Evolutionary conservation across 2,888 invertebrate genomes (phyloP).

Genomic region (Epiperipatus broadwayi): DNA sequence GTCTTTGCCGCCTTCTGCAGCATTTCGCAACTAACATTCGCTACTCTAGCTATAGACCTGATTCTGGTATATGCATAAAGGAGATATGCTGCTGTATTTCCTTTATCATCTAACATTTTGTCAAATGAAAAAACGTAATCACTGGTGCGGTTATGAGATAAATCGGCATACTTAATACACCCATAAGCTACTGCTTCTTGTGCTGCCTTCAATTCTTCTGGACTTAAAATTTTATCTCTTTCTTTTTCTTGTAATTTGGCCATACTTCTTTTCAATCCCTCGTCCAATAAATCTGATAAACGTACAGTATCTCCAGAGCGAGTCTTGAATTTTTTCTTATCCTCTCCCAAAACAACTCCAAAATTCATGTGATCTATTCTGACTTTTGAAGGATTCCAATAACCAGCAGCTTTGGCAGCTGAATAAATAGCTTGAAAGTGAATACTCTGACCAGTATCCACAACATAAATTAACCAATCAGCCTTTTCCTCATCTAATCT

Average conservation of each 20-base stretch:
- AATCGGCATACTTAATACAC: slow-evolving; percentile 94
- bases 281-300: slow-evolving; percentile 66
- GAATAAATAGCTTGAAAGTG: slow-evolving; percentile 56
- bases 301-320: slow-evolving; percentile 87
- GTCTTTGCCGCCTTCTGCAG: slow-evolving; percentile 40
- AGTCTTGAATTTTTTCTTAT: slow-evolving; percentile 95
- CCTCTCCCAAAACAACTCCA: slow-evolving; percentile 92
- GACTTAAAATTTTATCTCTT: slow-evolving; percentile 56
- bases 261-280: slow-evolving; percentile 39
- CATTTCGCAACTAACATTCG: slow-evolving; percentile 44
- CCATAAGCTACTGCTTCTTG: slow-evolving; percentile 88
- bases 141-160: slow-evolving; percentile 72
- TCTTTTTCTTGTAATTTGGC: slow-evolving; percentile 71
- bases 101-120: slow-evolving; percentile 96
- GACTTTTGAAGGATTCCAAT: slow-evolving; percentile 41
- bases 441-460: slow-evolving; percentile 58
- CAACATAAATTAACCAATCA: slow-evolving; percentile 77
- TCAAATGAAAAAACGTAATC: slow-evolving; percentile 97
- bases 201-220: slow-evolving; percentile 58
- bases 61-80: slow-evolving; percentile 87
- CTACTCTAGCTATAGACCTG: slow-evolving; percentile 63
- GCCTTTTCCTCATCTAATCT: slow-evolving; percentile 44
- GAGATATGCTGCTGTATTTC: slow-evolving; percentile 94
- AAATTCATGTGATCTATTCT: slow-evolving; percentile 80
- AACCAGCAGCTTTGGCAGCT: slow-evolving; percentile 56